Evolutionary conservation across 1,140 invertebrate genomes (phyloP).

Genomic region (Bathynomus jamesi): DNA sequence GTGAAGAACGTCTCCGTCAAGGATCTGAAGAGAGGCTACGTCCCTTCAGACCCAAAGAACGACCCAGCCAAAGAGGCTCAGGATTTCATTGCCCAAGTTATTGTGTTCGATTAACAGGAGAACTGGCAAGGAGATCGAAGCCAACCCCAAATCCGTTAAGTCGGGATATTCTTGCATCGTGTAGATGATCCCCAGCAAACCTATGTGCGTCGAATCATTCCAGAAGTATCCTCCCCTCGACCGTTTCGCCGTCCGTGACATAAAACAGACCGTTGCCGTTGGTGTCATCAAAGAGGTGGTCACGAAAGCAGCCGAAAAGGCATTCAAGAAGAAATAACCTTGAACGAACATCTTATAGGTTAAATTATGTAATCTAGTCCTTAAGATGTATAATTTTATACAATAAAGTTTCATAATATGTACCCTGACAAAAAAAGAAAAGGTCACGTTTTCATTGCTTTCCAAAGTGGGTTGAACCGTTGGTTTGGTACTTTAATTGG

Average conservation of each 20-base stretch:
- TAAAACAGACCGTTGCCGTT: conserved; percentile 98
- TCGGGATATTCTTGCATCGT: conserved; percentile 95
- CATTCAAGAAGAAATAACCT: conserved; percentile 71
- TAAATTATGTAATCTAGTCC: neutral
- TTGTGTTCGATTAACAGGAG: conserved; percentile 96
- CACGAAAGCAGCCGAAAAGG: conserved; percentile 96
- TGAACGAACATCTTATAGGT: conserved; percentile 48
- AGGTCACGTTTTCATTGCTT: too few relatives aligned
- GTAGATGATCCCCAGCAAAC: conserved; percentile 82
- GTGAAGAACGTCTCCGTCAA: conserved; percentile 99
- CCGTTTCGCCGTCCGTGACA: conserved; percentile 97
- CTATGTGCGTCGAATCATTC: conserved; percentile 97
- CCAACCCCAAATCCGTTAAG: conserved; percentile 67
- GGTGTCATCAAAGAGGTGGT: conserved; percentile 93
- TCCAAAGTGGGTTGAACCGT: too few relatives aligned
- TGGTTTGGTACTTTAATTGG: too few relatives aligned
- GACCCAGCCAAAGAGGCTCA: conserved; percentile 85
- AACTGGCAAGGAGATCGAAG: conserved; percentile 59
- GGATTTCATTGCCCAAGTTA: conserved; percentile 92
- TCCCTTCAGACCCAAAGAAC: conserved; percentile 94
- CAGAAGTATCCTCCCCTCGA: conserved; percentile 94
- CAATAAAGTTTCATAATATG: neutral
- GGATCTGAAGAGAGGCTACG: conserved; percentile 91
- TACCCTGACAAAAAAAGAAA: too few relatives aligned
- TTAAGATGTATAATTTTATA: neutral